Evolutionary conservation across 2,113 vertebrate species (phyloP).

Genomic region (Cynopterus brachyotis): DNA sequence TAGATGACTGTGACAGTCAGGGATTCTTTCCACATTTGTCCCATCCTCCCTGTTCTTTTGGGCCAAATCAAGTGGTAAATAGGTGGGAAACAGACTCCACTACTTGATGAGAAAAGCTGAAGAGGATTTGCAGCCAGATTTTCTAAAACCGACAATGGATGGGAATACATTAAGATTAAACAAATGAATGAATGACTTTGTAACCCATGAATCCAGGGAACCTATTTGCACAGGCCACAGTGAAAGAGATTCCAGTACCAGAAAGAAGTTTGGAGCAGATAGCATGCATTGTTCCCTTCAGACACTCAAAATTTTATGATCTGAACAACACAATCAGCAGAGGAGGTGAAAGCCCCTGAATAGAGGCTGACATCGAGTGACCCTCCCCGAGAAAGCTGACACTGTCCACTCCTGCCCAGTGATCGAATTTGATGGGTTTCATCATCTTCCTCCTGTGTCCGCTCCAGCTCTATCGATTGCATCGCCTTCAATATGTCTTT

Average conservation of each 20-base stretch:
- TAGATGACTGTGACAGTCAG: neutral
- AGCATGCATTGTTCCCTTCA: neutral
- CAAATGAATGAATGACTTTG: neutral
- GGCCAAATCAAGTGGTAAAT: neutral
- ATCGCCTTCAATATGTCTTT: conserved; percentile 84
- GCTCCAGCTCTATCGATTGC: conserved; percentile 74
- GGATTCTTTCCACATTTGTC: neutral
- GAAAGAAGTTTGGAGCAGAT: neutral
- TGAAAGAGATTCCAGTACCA: neutral
- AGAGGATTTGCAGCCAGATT: neutral
- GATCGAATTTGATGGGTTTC: conserved; percentile 72
- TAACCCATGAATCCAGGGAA: neutral
- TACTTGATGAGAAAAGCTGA: neutral
- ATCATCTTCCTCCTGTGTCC: conserved; percentile 76
- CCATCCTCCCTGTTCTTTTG: neutral
- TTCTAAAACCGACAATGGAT: neutral
- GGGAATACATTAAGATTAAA: neutral
- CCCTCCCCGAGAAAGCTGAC: conserved; percentile 52
- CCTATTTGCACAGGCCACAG: neutral
- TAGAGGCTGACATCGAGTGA: conserved; percentile 31
- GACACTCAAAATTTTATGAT: conserved; percentile 49
- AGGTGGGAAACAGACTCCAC: neutral
- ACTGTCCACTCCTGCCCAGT: conserved; percentile 50
- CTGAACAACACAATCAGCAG: conserved; percentile 45
- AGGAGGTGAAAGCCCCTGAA: conserved; percentile 1